Evolutionary conservation across 2,113 vertebrate species (phyloP).

Genomic region (Podarcis cretensis): DNA sequence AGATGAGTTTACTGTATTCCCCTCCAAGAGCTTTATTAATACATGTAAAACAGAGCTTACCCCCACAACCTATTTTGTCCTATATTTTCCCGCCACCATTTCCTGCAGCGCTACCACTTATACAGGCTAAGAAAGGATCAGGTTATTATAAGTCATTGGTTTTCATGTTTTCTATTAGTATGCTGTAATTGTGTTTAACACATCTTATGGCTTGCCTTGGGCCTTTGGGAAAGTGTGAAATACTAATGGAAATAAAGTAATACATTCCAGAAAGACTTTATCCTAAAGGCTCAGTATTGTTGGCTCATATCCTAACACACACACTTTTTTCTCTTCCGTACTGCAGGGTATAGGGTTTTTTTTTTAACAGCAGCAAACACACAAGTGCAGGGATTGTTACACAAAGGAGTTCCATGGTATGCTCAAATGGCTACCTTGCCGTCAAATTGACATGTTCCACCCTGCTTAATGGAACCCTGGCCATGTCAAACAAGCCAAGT

Average conservation of each 20-base stretch:
- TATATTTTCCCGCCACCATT: background rate
- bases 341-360: too few species aligned
- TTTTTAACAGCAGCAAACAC: background rate
- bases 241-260: conserved; percentile 4
- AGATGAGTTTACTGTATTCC: background rate
- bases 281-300: conserved; percentile 22
- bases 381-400: fast-evolving
- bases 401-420: fast-evolving
- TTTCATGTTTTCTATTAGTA: background rate
- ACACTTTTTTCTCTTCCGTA: background rate
- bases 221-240: background rate
- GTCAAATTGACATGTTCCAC: background rate
- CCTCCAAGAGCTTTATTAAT: background rate
- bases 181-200: background rate
- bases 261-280: background rate
- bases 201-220: background rate
- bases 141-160: background rate
- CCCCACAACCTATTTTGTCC: background rate
- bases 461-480: background rate
- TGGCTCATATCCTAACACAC: background rate
- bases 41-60: background rate
- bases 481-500: background rate
- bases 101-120: background rate
- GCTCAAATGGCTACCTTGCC: background rate
- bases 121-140: background rate